Evolutionary conservation across 2,888 invertebrate genomes (phyloP), one percentile per base, ranked within the genome.

Genomic region (Notodonta ziczac): DNA sequence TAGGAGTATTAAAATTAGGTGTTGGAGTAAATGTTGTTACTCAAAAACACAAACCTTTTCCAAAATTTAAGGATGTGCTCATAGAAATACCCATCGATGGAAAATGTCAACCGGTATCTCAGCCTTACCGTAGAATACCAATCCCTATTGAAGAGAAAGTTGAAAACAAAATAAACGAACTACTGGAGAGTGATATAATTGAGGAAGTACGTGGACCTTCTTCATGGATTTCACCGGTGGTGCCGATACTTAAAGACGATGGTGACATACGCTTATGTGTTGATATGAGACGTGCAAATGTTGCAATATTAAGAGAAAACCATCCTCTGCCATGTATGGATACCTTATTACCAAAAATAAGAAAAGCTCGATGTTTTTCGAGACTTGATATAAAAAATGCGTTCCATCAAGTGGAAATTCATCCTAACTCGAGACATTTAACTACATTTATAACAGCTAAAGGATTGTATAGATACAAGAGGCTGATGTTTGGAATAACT

Each of bases 401-500:
- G 2, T 40, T 40, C 8, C 8, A 40, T 9, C 40, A 40, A 4
- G 40, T 7, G 7, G 40, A 40, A 8, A 4, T 40, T 40, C 4
- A 9, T 9, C 8, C 39, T n/a, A n/a, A 40, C 57, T 53, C 14
- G 62, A n/a, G 13, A 62, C 6, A 62, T 62, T 0, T n/a, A n/a
- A 62, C 62, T 8, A 62, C 62, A 0, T 59, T 62, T 12, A 62
- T 59, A 7, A 57, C 56, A 4, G 52, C 39, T 12, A 59, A 53
- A 42, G 62, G 62, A 4, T 53, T 62, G 0, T 62, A n/a, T n/a
- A 14, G 67, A 51, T 89, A 84, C 61, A 88, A 86, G 69, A 56
- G 85, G 13, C 56, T 85, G 13, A 82, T 81, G 80, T 86, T 85
- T 62, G 84, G 84, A 0, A 81, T 89, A 40, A 74, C 72, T 4